These are phyloP conservation scores for Eclectus roratus DNA, from an alignment of 2,113 vertebrate species.

Conservation along the genomic window DNA sequence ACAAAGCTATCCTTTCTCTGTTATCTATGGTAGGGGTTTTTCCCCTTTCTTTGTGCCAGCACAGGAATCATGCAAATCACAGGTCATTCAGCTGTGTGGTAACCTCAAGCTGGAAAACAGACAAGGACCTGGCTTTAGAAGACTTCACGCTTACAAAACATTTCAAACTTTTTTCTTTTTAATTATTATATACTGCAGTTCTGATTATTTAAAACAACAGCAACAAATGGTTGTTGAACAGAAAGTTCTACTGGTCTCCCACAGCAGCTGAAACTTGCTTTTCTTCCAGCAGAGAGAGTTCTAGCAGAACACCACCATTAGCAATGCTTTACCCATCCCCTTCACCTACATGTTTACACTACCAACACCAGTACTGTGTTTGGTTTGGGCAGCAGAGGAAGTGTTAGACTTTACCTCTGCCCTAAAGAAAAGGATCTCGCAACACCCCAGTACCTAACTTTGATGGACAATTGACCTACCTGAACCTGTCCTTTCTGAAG, in stretches of 20 bases:
- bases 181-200: not conserved
- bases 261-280: not conserved
- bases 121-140: not conserved
- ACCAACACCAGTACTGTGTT: accelerated
- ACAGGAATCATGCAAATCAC: not conserved
- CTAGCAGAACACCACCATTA: not conserved
- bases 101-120: not conserved
- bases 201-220: not conserved
- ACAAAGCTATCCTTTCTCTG: not conserved
- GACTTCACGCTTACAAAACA: not conserved
- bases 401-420: not conserved
- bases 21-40: not conserved
- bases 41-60: not conserved
- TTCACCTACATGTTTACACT: not conserved
- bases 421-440: not conserved
- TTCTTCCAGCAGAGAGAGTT: not conserved
- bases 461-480: accelerated
- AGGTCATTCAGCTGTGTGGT: not conserved
- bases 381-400: not conserved
- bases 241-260: not conserved
- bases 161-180: not conserved
- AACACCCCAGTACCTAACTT: not conserved
- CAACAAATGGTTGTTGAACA: not conserved
- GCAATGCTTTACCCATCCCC: not conserved
- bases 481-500: not conserved